phyloP scores from a whole-genome alignment of 2,888 invertebrate genomes.

The Lagria hirta region DNA sequence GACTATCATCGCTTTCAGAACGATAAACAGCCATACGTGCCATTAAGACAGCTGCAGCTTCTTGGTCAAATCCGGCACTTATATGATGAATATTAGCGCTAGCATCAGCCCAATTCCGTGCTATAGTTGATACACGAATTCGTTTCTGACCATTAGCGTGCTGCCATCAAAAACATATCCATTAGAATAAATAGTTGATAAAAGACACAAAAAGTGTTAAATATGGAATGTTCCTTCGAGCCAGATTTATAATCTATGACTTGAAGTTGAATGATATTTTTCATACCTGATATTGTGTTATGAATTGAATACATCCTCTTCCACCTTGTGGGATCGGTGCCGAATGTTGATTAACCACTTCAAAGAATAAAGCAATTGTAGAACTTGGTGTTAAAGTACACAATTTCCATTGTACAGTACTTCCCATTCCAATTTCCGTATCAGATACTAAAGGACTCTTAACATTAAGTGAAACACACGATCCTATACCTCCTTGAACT shows the following conservation, averaged over 20 bases:
- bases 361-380: slow-evolving; percentile 93
- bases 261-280: background rate
- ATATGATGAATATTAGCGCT: slow-evolving; percentile 86
- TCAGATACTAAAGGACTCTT: slow-evolving; percentile 93
- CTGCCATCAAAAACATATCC: slow-evolving; percentile 39
- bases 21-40: slow-evolving; percentile 94
- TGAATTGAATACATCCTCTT: slow-evolving; percentile 95
- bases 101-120: slow-evolving; percentile 98
- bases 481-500: slow-evolving; percentile 94
- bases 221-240: background rate
- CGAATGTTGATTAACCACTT: slow-evolving; percentile 93
- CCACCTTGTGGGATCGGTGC: slow-evolving; percentile 95
- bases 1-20: slow-evolving; percentile 93
- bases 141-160: slow-evolving; percentile 94
- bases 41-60: slow-evolving; percentile 97
- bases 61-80: slow-evolving; percentile 95
- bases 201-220: background rate
- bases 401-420: slow-evolving; percentile 98
- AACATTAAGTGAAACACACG: slow-evolving; percentile 91
- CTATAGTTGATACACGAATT: slow-evolving; percentile 94
- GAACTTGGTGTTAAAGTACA: slow-evolving; percentile 91
- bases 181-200: slow-evolving; percentile 9
- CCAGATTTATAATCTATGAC: too few species aligned
- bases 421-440: slow-evolving; percentile 96
- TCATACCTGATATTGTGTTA: slow-evolving; percentile 83